These are phyloP conservation scores for Petaurus breviceps DNA, from an alignment of 2,113 vertebrate genomes.

Conservation along the genomic window DNA sequence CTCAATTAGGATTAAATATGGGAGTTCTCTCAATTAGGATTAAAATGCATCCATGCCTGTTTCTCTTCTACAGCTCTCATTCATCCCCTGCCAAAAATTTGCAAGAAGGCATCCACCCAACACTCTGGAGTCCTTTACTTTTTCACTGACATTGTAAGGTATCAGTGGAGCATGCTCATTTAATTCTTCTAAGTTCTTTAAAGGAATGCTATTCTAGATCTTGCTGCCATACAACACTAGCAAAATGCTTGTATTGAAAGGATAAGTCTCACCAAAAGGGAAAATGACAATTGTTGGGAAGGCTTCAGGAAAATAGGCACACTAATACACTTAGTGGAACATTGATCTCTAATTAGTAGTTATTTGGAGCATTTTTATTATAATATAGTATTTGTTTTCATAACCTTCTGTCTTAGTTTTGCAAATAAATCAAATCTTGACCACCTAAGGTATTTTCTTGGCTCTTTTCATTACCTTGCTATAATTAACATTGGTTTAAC, in stretches of 20 bases:
- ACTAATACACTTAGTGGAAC: not conserved
- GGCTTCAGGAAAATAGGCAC: not conserved
- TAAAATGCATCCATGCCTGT: not conserved
- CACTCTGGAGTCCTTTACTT: not conserved
- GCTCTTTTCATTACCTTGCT: not conserved
- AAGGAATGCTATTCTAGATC: not conserved
- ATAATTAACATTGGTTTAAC: not conserved
- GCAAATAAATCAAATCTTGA: not conserved
- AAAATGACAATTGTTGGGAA: not conserved
- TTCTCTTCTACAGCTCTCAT: not conserved
- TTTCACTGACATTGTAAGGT: not conserved
- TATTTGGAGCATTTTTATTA: not conserved
- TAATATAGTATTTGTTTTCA: not conserved
- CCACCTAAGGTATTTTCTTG: not conserved
- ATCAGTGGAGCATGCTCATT: not conserved
- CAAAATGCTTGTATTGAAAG: not conserved
- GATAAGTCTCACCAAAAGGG: not conserved
- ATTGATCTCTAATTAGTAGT: not conserved
- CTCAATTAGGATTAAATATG: not conserved
- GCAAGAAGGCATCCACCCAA: not conserved
- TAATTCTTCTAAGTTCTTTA: not conserved
- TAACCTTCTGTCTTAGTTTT: not conserved
- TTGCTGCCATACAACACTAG: not conserved
- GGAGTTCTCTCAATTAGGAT: not conserved
- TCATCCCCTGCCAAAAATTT: not conserved